Percentiles rank a stretch among this genome's conserved stretches.
Evolutionary conservation across 2,888 invertebrate genomes (phyloP).

Genomic region (Actias luna): DNA sequence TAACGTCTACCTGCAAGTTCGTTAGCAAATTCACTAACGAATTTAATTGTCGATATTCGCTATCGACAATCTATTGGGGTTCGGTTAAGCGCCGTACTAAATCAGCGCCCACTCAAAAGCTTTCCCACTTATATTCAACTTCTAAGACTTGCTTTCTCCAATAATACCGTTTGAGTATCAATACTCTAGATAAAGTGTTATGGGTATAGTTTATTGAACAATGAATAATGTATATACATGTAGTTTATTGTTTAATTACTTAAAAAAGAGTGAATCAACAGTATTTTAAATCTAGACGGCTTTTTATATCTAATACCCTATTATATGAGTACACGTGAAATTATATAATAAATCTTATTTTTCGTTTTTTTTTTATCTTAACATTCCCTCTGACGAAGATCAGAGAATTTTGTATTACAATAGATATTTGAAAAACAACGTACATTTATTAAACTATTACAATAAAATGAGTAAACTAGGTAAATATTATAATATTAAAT

Average conservation of each 20-base stretch:
- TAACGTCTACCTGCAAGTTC: neutral
- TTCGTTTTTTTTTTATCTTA: no score
- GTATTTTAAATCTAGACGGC: no score
- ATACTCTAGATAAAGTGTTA: neutral
- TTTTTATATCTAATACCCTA: no score
- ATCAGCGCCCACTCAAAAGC: constrained; percentile 14
- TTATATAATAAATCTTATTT: no score
- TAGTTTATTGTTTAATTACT: neutral
- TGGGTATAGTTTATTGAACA: neutral
- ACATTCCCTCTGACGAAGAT: no score
- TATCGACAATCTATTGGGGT: neutral
- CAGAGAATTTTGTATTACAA: no score
- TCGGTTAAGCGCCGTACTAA: constrained; percentile 3
- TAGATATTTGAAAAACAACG: no score
- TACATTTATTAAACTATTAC: no score
- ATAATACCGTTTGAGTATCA: constrained; percentile 11
- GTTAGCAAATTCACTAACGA: constrained; percentile 1
- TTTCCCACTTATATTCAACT: constrained; percentile 6
- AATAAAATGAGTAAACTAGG: no score
- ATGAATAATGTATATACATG: neutral
- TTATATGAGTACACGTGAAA: no score
- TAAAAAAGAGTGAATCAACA: neutral
- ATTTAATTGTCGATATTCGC: neutral
- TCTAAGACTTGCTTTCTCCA: constrained; percentile 5
- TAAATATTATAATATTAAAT: no score